phyloP scores from a whole-genome alignment of 1,140 invertebrate genomes.

The Panagrolaimus sp. region DNA sequence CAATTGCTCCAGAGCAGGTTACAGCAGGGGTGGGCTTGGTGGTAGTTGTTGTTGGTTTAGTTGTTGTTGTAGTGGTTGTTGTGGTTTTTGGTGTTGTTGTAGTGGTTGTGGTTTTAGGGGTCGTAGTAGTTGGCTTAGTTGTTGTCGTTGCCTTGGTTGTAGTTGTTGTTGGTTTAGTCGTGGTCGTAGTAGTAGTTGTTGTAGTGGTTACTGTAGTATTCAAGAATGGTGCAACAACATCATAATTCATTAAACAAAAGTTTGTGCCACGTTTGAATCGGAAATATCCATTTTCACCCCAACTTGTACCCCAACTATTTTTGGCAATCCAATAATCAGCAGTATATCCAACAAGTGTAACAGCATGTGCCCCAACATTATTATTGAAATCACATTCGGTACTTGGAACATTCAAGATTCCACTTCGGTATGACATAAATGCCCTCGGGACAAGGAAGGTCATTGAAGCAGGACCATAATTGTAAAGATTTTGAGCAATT shows the following conservation, averaged over 20 bases:
- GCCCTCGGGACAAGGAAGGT: neutral
- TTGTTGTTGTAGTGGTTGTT: no score
- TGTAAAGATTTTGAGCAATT: neutral
- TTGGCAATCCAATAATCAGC: slow-evolving; percentile 66
- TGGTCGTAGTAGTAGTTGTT: no score
- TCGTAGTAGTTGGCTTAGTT: no score
- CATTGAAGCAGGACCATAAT: neutral
- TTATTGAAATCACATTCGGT: neutral
- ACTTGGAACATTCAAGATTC: neutral
- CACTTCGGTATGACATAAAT: neutral
- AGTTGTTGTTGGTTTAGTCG: no score
- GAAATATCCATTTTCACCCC: slow-evolving; percentile 32
- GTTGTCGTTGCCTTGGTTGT: no score
- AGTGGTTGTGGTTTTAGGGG: no score
- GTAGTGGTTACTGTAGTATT: no score
- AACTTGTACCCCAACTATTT: slow-evolving; percentile 55
- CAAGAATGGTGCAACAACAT: neutral
- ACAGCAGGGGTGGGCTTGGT: no score
- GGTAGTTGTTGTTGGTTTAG: no score
- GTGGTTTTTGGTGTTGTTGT: no score
- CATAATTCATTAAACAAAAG: neutral
- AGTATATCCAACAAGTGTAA: slow-evolving; percentile 65
- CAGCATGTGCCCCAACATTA: slow-evolving; percentile 59
- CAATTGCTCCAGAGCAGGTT: no score
- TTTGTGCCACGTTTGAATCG: slow-evolving; percentile 19